Base-by-base conservation (phyloP, 2,888 invertebrate species). In the Acanthosepion lycidas region DNA sequence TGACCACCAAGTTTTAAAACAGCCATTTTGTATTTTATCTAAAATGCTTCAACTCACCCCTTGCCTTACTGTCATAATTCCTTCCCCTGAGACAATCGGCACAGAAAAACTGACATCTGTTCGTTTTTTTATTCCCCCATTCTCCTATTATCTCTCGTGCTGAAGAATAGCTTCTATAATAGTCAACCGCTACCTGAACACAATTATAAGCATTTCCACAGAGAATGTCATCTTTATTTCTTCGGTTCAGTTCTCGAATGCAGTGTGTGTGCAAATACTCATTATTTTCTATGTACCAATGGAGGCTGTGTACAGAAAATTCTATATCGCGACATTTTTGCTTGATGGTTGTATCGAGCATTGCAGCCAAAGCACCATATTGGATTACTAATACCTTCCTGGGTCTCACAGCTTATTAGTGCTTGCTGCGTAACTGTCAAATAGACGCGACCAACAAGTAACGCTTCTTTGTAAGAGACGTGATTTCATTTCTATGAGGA, bases 251-350 rank as follows among this genome's bases (percentile, higher is more conserved):
- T 20, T 23, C 59, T 59, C 78, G 28, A 78, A 78, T n/a, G n/a
- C 78, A 78, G 78, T 78, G 78, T 78, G 78, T 78, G 78, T 78
- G n/a, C 78, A 78, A 78, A 78, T 78, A 78, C 78, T 78, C 78
- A 78, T 78, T 78, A 78, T 78, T 78, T 78, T n/a, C 78, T 78
- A 8, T 78, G 9, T n/a, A 28, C 78, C 78, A n/a, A 28, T 8
- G 12, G 9, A 78, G 0, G n/a, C 15, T 15, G n/a, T 8, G 78
- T 8, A 78, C n/a, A n/a, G n/a, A n/a, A 78, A n/a, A n/a, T 78
- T n/a, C 78, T n/a, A 15, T 28, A 78, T 78, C 12, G 78, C n/a
- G 78, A 28, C 78, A n/a, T 78, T 78, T 78, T n/a, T n/a, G 28
- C n/a, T 78, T n/a, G 28, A 0, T 78, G 78, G 28, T n/a, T 78